Conservation (phyloP, 92 coral and sea anemone genomes). For the Hydrozoanthus gracilis region DNA sequence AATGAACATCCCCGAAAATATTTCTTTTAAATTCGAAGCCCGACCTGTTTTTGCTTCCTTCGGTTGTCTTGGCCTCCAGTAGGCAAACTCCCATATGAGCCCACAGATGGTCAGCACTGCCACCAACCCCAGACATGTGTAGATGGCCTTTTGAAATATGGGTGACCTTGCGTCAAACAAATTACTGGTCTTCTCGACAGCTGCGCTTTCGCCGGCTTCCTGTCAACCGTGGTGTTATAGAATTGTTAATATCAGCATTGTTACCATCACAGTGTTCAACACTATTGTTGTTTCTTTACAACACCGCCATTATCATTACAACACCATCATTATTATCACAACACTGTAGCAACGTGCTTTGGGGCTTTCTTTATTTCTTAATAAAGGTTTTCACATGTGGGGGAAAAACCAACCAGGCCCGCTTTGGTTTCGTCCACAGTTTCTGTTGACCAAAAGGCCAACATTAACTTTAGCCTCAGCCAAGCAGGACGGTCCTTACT, state of each 20-base stretch:
- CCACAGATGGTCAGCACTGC: conserved; percentile 92
- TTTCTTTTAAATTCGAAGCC: not conserved
- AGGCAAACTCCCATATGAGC: conserved; percentile 96
- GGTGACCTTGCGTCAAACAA: conserved; percentile 97
- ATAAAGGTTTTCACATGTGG: no score
- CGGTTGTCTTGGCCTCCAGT: conserved; percentile 99
- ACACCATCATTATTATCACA: no score
- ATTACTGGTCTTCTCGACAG: conserved; percentile 94
- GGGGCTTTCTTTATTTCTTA: no score
- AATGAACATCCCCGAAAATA: not conserved
- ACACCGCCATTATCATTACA: no score
- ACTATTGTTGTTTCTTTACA: no score
- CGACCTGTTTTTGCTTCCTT: conserved; percentile 91
- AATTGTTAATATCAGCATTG: not conserved
- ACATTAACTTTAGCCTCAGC: no score
- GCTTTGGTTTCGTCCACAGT: no score
- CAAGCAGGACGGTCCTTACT: no score
- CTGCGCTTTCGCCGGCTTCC: conserved; percentile 96
- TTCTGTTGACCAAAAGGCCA: no score
- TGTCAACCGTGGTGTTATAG: conserved; percentile 19
- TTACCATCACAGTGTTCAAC: not conserved
- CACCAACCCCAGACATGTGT: conserved; percentile 91
- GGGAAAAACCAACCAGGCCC: no score
- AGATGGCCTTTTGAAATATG: conserved; percentile 88
- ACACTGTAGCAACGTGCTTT: no score